Evolutionary conservation across 2,888 invertebrate species (phyloP), one percentile per base, ranked within the genome.

Genomic region (Silvanus unidentatus): DNA sequence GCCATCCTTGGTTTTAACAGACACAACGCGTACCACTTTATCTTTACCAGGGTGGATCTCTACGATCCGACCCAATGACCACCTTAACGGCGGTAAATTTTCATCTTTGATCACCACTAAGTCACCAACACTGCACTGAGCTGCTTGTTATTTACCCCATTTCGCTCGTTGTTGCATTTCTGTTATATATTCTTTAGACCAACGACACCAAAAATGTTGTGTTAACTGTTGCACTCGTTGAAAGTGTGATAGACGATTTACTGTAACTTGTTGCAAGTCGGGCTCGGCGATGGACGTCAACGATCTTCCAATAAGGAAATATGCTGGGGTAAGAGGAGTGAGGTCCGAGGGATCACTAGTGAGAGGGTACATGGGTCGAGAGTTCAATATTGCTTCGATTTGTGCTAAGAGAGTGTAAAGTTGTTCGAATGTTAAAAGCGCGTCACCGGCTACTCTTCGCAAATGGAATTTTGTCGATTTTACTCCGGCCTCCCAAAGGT

Each of bases 311-410:
- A 40, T 45, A 11, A 51, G 32, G 29, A 53, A 51, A 28, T 53
- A 47, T 4, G 44, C 22, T n/a, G 53, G 51, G 4, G 51, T 51
- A 15, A 51, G 34, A 1, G 45, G 43, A 27, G 27, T 16, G 8
- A 43, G 38, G 34, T 52, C 53, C 10, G 43, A 27, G 1, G 50
- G 48, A 43, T 43, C 43, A 10, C 43, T 29, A 16, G 48, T 47
- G 6, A 54, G 12, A 39, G 48, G 46, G 10, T 36, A 43, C 10
- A 55, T 30, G 42, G 62, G 61, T 16, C 60, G 37, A 8, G 57
- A 59, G 47, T 63, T 63, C 5, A 62, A 34, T 10, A 48, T 39
- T 6, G 57, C 54, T 43, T 60, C 58, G 15, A 60, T 54, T 39
- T 59, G 53, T n/a, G 44, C 43, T 5, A 55, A 15, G 1, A 58